Evolutionary conservation across 2,888 invertebrate genomes (phyloP).

Genomic region (Miltochrista miniata): DNA sequence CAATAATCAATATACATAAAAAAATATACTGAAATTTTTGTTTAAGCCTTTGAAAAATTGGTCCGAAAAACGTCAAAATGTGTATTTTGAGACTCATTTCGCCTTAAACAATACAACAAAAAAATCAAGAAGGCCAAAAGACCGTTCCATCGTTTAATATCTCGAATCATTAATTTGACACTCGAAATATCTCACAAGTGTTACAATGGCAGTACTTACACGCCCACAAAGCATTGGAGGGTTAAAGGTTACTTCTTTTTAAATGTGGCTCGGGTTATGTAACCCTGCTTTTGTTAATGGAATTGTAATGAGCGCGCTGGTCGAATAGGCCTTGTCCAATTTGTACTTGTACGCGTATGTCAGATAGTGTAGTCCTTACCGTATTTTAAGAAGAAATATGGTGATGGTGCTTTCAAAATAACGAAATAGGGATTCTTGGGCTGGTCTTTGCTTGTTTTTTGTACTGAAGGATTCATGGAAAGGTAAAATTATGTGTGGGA

Average conservation of each 20-base stretch:
- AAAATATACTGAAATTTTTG: no score
- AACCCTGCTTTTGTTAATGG: conserved; percentile 71
- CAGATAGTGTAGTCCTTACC: background rate
- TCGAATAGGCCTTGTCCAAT: conserved; percentile 34
- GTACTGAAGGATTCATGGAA: background rate
- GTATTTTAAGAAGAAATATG: background rate
- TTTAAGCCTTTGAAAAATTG: no score
- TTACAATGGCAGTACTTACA: conserved; percentile 60
- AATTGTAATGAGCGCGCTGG: conserved; percentile 61
- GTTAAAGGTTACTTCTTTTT: conserved; percentile 74
- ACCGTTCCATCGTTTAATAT: conserved; percentile 61
- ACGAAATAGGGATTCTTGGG: conserved; percentile 1
- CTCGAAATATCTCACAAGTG: conserved; percentile 66
- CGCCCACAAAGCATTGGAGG: conserved; percentile 68
- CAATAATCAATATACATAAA: no score
- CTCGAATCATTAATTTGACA: conserved; percentile 81
- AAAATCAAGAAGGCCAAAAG: conserved; percentile 30
- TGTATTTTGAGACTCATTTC: no score
- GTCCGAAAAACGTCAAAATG: no score
- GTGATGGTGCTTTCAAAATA: background rate
- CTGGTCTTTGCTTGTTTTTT: background rate
- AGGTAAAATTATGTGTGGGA: no score
- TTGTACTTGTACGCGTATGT: conserved; percentile 7
- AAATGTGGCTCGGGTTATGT: conserved; percentile 55
- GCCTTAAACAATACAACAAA: conserved; percentile 34